Evolutionary conservation across 2,888 invertebrate species (phyloP).

Genomic region (Acanthoscelides obtectus): DNA sequence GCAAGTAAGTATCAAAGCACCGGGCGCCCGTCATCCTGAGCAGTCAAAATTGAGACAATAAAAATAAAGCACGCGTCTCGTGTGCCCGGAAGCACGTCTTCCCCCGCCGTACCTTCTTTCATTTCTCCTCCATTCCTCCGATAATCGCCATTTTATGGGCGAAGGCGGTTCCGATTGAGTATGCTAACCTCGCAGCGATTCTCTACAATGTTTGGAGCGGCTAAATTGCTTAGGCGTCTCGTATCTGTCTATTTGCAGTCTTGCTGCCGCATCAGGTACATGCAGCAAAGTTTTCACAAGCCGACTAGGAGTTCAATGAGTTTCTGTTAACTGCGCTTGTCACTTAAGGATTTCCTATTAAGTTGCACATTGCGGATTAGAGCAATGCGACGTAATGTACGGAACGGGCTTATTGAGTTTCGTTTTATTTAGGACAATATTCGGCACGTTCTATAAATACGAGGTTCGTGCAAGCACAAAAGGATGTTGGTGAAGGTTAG

Average conservation of each 20-base stretch:
- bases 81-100: background rate
- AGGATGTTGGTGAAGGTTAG: too few relatives aligned
- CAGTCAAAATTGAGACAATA: background rate
- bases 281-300: background rate
- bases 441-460: too few relatives aligned
- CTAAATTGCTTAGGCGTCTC: background rate
- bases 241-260: background rate
- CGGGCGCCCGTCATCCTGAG: background rate
- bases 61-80: background rate
- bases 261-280: background rate
- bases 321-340: background rate
- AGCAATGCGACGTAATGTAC: too few relatives aligned
- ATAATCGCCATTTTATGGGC: background rate
- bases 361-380: too few relatives aligned
- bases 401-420: too few relatives aligned
- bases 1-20: background rate
- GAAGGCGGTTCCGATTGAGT: background rate
- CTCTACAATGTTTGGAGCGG: background rate
- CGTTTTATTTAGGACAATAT: too few relatives aligned
- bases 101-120: too few relatives aligned
- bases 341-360: background rate
- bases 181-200: background rate
- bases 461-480: too few relatives aligned
- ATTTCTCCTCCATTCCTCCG: background rate
- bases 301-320: background rate